These are phyloP conservation scores for Drosophila histrio DNA, from an alignment of 2,888 invertebrate genomes.

Conservation along the genomic window DNA sequence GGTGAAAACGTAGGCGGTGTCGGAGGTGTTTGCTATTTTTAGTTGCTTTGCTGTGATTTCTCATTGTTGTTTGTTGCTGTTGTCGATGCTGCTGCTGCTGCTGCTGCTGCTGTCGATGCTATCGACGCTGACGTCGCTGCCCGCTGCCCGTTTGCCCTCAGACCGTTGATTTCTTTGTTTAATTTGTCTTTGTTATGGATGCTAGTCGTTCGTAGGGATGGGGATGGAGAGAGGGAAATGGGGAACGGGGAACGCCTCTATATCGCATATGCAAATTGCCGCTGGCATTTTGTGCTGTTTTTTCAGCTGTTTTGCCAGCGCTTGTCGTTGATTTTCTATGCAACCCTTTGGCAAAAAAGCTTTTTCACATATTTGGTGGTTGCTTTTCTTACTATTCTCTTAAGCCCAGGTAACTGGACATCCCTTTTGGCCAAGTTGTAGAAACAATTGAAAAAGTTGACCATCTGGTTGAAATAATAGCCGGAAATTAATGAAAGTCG, in stretches of 20 bases:
- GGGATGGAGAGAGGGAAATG: background rate
- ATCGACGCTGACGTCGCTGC: background rate
- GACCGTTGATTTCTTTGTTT: slow-evolving; percentile 66
- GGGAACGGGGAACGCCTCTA: background rate
- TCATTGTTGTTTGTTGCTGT: slow-evolving; percentile 70
- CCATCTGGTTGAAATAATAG: slow-evolving; percentile 32
- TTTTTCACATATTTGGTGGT: slow-evolving; percentile 37
- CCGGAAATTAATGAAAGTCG: slow-evolving; percentile 65
- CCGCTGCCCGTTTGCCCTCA: slow-evolving; percentile 22
- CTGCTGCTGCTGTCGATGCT: slow-evolving; percentile 2
- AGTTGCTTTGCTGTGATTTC: slow-evolving; percentile 61
- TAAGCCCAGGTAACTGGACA: slow-evolving; percentile 13
- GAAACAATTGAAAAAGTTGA: slow-evolving; percentile 8
- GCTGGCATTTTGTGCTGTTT: slow-evolving; percentile 24
- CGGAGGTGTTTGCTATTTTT: slow-evolving; percentile 50
- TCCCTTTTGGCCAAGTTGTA: background rate
- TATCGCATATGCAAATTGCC: slow-evolving; percentile 22
- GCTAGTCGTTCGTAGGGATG: slow-evolving; percentile 22
- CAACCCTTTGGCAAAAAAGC: slow-evolving; percentile 40
- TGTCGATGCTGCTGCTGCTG: slow-evolving; percentile 14
- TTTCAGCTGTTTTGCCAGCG: slow-evolving; percentile 20
- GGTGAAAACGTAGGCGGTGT: slow-evolving; percentile 22
- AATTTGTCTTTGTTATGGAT: slow-evolving; percentile 71
- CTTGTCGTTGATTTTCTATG: slow-evolving; percentile 35
- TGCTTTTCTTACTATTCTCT: too few species aligned